Evolutionary conservation across 2,888 invertebrate species (phyloP), one percentile per base, ranked within the genome.

Genomic region (Loripinus fragilis): DNA sequence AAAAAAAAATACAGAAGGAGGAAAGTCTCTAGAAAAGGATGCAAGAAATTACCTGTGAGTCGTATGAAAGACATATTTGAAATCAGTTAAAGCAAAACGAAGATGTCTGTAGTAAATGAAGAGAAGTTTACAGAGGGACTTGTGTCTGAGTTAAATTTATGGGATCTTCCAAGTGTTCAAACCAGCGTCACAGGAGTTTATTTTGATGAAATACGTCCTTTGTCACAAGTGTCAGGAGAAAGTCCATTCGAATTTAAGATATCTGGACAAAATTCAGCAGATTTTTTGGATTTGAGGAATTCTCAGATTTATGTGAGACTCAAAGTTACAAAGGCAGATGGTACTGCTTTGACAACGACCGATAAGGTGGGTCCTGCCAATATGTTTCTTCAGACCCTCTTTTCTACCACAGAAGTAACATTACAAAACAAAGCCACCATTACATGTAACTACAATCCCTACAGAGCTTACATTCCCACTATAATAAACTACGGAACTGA

Each of bases 351-450:
- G 17, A 15, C 60, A 1, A 50, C 66, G 1, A 28, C 55, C 15
- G 76, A 82, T 25, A 71, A 77, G 52, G 77, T 85, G 28, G 83
- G 78, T 17, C 82, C 81, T 15, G 79, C 74, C 12, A 86, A 84
- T 67, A 67, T 83, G 67, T 76, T 86, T 69, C 66, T 80, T 8
- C 81, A 76, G 65, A 68, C 78, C n/a, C 35, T 86, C 75, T 86
- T 85, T 83, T 75, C 76, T 15, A 73, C 79, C 23, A 71, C 74
- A 7, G 85, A 85, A 67, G 78, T 85, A 2, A 75, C 80, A 20
- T 60, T 85, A 41, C 86, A 86, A 55, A 81, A 78, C 45, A 82
- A 76, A 52, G 77, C 79, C 2, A 64, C 78, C 0, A 68, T 82
- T 15, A 80, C 82, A 8, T 25, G 25, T 25, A 52, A 52, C 25